Percentiles rank a stretch among this genome's conserved stretches.
These are phyloP conservation scores for Hyaena hyaena DNA, from an alignment of 2,113 vertebrate genomes.

Conservation along the genomic window DNA sequence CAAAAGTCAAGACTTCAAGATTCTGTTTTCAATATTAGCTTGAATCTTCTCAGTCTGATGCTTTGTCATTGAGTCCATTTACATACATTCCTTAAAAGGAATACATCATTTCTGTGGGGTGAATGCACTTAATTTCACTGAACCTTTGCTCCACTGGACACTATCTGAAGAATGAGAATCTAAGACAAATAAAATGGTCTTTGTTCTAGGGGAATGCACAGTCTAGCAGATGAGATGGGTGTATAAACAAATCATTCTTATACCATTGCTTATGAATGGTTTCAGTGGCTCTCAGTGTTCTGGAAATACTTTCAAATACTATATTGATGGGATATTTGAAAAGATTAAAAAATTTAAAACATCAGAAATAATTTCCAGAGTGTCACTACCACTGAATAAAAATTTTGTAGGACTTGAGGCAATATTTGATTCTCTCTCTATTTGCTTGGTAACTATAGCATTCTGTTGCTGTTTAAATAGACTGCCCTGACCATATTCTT, in stretches of 20 bases:
- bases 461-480: conserved; percentile 79
- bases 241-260: background rate
- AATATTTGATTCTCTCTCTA: conserved; percentile 65
- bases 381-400: conserved; percentile 50
- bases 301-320: conserved; percentile 28
- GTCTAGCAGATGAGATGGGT: background rate
- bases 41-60: background rate
- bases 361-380: conserved; percentile 62
- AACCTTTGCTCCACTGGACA: background rate
- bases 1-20: background rate
- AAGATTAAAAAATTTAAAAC: conserved; percentile 55
- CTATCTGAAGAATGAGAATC: background rate
- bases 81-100: conserved; percentile 5
- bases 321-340: conserved; percentile 37
- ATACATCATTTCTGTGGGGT: background rate
- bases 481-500: conserved; percentile 77
- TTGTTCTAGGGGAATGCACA: background rate
- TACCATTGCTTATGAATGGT: background rate
- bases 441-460: conserved; percentile 69
- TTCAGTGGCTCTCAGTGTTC: background rate
- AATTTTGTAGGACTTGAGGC: conserved; percentile 63
- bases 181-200: background rate
- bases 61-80: background rate
- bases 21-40: conserved; percentile 38
- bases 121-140: background rate